Base-by-base conservation (phyloP, 2,113 vertebrate species). In the Oncorhynchus nerka region DNA sequence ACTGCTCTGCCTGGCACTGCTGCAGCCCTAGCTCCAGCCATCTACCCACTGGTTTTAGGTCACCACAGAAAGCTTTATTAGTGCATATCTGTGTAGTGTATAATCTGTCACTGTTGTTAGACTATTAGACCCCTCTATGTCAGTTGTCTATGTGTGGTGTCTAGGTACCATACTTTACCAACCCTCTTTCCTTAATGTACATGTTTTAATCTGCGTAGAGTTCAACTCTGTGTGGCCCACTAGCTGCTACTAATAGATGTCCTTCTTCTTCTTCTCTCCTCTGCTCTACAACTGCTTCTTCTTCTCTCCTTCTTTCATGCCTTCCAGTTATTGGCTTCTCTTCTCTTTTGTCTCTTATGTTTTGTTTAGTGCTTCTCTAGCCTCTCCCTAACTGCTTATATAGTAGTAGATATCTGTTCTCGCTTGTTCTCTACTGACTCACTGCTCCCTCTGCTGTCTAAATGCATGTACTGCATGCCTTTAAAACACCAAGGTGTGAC, bases 401-500 rank as follows among this genome's bases (percentile, higher is more conserved):
- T 55, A 24, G 81, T 26, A 85, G 83, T 84, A 83, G 82, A 71
- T 80, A 59, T 85, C 51, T 19, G 4, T 74, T 84, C 59, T 68
- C 83, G 83, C 57, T 26, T 26, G 96, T 87, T 86, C 85, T 89
- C 87, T 89, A 72, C 81, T 88, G 85, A 91, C 91, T 88, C 83
- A 69, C 89, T 95, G 92, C 89, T 95, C 94, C 95, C 94, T 92
- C 95, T 95, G 78, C 95, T 94, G 94, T 92, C 81, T 88, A 81
- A 78, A 93, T 93, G 90, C 91, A 92, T 94, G 92, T 91, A 94
- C 95, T 94, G 92, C 95, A 92, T 95, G 91, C 39, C 8, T 95
- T 85, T 89, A 95, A 86, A 88, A 93, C 90, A 83, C 88, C 85
- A 94, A 99, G 97, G 96, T 93, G 93, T 98, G 90, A 98, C 95